Base-by-base conservation (phyloP, 2,888 invertebrate genomes). In the Adineta ricciae region DNA sequence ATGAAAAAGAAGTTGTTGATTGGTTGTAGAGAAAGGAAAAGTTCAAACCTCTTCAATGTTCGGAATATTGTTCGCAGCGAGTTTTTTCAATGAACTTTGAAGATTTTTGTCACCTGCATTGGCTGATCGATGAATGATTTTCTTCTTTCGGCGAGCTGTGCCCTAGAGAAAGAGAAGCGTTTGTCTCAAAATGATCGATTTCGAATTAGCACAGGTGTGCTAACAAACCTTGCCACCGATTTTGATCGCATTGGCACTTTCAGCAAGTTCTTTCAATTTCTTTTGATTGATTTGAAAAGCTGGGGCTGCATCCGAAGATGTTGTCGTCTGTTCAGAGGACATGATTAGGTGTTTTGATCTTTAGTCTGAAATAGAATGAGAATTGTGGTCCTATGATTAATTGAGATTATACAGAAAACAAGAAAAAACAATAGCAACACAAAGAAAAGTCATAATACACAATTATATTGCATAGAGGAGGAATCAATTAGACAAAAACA, bases 21-120 rank as follows among this genome's bases (percentile, higher is more conserved):
- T 50, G 19, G 9, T 50, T 19, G 19, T 19, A 16, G 50, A 50
- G 11, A 46, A 46, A 46, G 46, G 46, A 46, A 11, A 46, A 46
- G 19, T 50, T 7, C 41, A n/a, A 41, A 78, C 78, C 92, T 99
- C 98, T 91, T 99, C 98, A 90, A 98, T 98, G 88, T 97, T 98
- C 87, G 98, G 97, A 89, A 99, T 99, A 88, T 95, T 96, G 92
- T 97, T 99, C 83, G 99, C 97, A 88, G 97, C 95, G 87, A 99
- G 92, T 91, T 99, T 99, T 92, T 99, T 99, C 88, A 99, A 92
- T 86, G 97, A 96, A 88, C 96, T 96, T 91, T 99, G 98, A 89
- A 99, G 92, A 92, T 99, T 99, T 92, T 99, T 99, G 92, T 99
- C 99, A 91, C 99, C 99, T 90, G 97, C 97, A 85, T 97, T 97